Evolutionary conservation across 2,888 invertebrate genomes (phyloP).

Genomic region (Lithophane leautieri): DNA sequence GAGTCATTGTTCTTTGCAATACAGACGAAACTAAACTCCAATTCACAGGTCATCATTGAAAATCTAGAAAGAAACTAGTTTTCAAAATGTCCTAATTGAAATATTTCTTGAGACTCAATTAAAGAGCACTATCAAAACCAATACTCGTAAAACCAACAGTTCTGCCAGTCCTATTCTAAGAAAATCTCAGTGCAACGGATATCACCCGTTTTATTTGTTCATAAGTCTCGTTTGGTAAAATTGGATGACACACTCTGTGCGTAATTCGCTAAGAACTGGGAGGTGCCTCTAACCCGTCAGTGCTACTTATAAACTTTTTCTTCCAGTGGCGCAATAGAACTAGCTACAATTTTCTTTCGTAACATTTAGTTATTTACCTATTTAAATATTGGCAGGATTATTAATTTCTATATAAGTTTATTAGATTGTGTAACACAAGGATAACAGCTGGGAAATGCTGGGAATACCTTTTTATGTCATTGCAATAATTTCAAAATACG

Average conservation of each 20-base stretch:
- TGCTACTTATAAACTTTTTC: not conserved
- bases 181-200: conserved; percentile 72
- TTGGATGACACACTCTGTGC: conserved; percentile 83
- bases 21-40: not conserved
- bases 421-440: not conserved
- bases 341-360: conserved; percentile 4
- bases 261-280: conserved; percentile 72
- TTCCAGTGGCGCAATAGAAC: conserved; percentile 34
- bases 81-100: conserved; percentile 4
- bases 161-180: conserved; percentile 51
- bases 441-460: not conserved
- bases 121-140: conserved; percentile 7
- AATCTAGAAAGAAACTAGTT: not conserved
- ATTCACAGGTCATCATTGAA: not conserved
- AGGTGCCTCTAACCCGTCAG: conserved; percentile 76
- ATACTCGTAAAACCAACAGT: conserved; percentile 24
- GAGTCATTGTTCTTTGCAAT: not conserved
- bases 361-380: not conserved
- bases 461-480: not conserved
- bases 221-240: conserved; percentile 70
- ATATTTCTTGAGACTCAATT: conserved; percentile 14
- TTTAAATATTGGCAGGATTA: not conserved
- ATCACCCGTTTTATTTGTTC: conserved; percentile 67
- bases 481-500: not conserved
- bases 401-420: not conserved